phyloP scores from a whole-genome alignment of 2,888 invertebrate genomes.

The Cerceris ruficornis region DNA sequence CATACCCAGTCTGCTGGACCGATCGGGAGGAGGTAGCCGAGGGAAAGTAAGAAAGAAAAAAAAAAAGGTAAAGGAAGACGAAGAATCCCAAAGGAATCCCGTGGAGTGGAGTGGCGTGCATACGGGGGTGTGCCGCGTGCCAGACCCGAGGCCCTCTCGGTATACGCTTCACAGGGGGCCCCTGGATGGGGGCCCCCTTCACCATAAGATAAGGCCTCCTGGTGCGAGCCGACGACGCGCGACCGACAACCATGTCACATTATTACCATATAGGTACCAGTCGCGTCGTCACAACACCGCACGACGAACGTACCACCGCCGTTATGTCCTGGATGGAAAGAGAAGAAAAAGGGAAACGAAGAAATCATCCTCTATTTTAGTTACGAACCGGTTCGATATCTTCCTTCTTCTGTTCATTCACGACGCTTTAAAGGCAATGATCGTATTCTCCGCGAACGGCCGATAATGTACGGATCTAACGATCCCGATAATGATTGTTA shows the following conservation, averaged over 20 bases:
- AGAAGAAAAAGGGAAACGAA: constrained; percentile 41
- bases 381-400: constrained; percentile 66
- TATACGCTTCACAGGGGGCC: constrained; percentile 78
- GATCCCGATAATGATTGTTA: background rate
- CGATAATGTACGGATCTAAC: background rate
- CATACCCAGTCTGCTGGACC: constrained; percentile 41
- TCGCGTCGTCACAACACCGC: constrained; percentile 79
- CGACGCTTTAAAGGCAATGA: constrained; percentile 20
- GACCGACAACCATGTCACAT: constrained; percentile 81
- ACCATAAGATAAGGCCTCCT: constrained; percentile 79
- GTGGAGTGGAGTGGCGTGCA: constrained; percentile 60
- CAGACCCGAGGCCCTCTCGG: constrained; percentile 73
- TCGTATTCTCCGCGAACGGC: background rate
- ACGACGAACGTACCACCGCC: constrained; percentile 64
- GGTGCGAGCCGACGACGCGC: constrained; percentile 80
- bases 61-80: constrained; percentile 24
- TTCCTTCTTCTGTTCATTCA: constrained; percentile 60
- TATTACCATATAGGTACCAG: constrained; percentile 79
- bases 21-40: background rate
- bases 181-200: constrained; percentile 69
- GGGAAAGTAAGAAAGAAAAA: constrained; percentile 12
- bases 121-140: constrained; percentile 80
- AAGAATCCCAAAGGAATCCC: constrained; percentile 65
- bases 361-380: constrained; percentile 64
- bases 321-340: constrained; percentile 45